phyloP scores from a whole-genome alignment of 2,888 invertebrate species.

The Sinotaia quadrata region DNA sequence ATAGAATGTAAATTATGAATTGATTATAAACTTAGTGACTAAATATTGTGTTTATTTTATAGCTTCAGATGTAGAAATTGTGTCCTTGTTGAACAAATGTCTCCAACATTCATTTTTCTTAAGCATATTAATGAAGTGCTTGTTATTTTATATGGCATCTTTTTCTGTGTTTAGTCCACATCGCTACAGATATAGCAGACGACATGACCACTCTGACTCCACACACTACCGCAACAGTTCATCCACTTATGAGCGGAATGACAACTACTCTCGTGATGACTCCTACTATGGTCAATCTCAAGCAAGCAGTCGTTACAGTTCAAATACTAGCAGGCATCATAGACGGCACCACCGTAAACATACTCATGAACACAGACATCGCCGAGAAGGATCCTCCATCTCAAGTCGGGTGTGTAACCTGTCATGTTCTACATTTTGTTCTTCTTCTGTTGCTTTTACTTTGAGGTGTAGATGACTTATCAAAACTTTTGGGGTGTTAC shows the following conservation, averaged over 20 bases:
- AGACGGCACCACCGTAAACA: slow-evolving; percentile 49
- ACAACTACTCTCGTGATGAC: slow-evolving; percentile 1
- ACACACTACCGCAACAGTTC: slow-evolving; percentile 45
- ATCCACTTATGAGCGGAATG: slow-evolving; percentile 23
- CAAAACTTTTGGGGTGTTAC: no score
- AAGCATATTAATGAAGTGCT: no score
- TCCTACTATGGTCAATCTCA: slow-evolving; percentile 21
- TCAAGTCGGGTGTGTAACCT: slow-evolving; percentile 24
- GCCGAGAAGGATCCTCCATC: slow-evolving; percentile 9
- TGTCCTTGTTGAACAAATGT: no score
- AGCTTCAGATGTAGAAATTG: no score
- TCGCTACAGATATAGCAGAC: slow-evolving; percentile 40
- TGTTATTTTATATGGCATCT: no score
- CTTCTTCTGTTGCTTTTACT: not conserved
- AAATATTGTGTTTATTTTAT: no score
- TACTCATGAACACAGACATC: slow-evolving; percentile 35
- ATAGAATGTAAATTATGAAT: no score
- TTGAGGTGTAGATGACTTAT: not conserved
- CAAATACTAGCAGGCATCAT: slow-evolving; percentile 34
- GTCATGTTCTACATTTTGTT: no score
- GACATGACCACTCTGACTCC: slow-evolving; percentile 36
- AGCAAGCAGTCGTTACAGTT: slow-evolving; percentile 31
- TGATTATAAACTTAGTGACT: no score
- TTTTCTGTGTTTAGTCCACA: no score
- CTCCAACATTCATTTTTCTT: no score